A percentile compares a stretch with the other conserved stretches of the same genome.
These are phyloP conservation scores for Aselliscus stoliczkanus DNA, from an alignment of 2,797 vertebrate species.

Conservation along the genomic window DNA sequence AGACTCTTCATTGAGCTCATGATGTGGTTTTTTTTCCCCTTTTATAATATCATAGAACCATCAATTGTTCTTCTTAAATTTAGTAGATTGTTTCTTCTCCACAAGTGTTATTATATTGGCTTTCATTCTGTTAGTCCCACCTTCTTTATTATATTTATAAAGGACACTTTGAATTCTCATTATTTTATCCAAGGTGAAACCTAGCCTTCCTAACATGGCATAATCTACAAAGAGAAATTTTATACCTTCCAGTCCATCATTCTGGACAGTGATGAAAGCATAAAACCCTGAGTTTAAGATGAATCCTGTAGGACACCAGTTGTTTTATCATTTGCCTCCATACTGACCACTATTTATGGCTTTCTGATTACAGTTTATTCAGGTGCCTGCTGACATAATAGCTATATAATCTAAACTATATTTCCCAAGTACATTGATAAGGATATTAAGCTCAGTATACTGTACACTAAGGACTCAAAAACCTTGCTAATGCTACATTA, in stretches of 20 bases:
- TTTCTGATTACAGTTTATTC: constrained; percentile 42
- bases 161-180: background rate
- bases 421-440: constrained; percentile 50
- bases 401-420: constrained; percentile 15
- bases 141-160: background rate
- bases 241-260: background rate
- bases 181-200: background rate
- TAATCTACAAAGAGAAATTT: background rate
- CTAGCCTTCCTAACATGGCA: background rate
- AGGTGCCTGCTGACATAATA: constrained; percentile 44
- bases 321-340: background rate
- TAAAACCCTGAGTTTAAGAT: background rate
- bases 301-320: background rate
- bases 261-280: constrained; percentile 21
- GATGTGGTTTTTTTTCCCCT: background rate
- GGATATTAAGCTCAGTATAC: constrained; percentile 41
- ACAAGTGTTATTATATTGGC: background rate
- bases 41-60: background rate
- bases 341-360: constrained; percentile 25
- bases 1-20: background rate
- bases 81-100: background rate
- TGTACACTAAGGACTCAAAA: constrained; percentile 29
- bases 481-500: constrained; percentile 25
- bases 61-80: background rate
- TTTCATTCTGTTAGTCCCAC: background rate